A percentile compares a stretch with the other conserved stretches of the same genome.
Conservation (phyloP, 2,888 invertebrate species). For the Oscheius myriophilus region DNA sequence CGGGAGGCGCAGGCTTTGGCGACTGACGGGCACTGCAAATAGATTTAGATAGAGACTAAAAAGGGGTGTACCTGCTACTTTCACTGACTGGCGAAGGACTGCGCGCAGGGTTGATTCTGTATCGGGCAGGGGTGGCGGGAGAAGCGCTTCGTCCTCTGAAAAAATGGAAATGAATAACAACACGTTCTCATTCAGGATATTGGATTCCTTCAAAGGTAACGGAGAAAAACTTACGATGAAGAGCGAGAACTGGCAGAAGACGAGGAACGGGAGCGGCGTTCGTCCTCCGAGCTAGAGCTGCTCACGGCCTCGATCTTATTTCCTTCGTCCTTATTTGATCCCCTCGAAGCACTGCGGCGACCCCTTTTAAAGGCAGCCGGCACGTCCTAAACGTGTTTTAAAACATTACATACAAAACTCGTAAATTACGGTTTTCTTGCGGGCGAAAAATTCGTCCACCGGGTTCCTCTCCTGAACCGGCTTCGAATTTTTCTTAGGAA, state of each 20-base stretch:
- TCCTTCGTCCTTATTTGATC: background rate
- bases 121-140: background rate
- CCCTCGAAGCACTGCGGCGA: background rate
- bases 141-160: background rate
- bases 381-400: background rate
- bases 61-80: too few relatives aligned
- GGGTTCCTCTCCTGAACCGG: conserved; percentile 3
- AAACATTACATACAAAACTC: background rate
- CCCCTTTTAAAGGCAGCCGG: conserved; percentile 20
- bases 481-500: conserved; percentile 18
- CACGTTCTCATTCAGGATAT: too few relatives aligned
- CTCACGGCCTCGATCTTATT: conserved; percentile 16
- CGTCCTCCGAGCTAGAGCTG: background rate
- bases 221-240: background rate
- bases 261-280: background rate
- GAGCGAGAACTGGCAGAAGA: background rate
- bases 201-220: too few relatives aligned
- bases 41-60: too few relatives aligned
- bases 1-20: background rate
- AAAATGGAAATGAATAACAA: too few relatives aligned
- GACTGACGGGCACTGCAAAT: too few relatives aligned
- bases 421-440: conserved; percentile 11
- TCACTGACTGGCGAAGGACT: background rate
- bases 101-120: background rate
- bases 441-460: conserved; percentile 24